A percentile compares a stretch with the other conserved stretches of the same genome.
Evolutionary conservation across 2,888 invertebrate species (phyloP).

Genomic region (Gerosis bhagava): DNA sequence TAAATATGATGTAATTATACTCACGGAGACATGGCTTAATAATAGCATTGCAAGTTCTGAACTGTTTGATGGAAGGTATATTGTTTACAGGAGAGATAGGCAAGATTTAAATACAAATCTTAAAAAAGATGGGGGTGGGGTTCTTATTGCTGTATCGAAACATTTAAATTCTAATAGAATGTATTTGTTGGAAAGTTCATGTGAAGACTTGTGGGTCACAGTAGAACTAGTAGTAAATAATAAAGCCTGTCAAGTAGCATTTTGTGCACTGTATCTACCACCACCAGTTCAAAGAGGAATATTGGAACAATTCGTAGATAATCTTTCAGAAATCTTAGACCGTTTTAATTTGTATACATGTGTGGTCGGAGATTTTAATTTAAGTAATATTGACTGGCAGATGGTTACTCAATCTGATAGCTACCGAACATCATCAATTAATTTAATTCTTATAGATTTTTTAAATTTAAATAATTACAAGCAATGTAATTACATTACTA

Average conservation of each 20-base stretch:
- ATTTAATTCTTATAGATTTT: not conserved
- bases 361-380: conserved; percentile 10
- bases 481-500: not conserved
- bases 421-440: not conserved
- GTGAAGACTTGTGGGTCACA: conserved; percentile 6
- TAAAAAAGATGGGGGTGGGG: conserved; percentile 6
- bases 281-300: not conserved
- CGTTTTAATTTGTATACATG: not conserved
- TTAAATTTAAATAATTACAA: conserved; percentile 7
- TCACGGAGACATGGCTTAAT: conserved; percentile 23
- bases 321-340: not conserved
- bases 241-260: not conserved
- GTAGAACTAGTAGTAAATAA: not conserved
- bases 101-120: not conserved
- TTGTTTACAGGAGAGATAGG: conserved; percentile 19
- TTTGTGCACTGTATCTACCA: conserved; percentile 6
- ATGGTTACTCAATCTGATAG: not conserved
- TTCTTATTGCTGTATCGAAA: conserved; percentile 7
- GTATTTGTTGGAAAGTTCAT: not conserved
- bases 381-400: conserved; percentile 8
- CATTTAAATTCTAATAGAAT: not conserved
- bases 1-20: conserved; percentile 14
- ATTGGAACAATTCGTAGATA: not conserved
- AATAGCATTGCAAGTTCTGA: conserved; percentile 10
- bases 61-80: conserved; percentile 22